Conservation (phyloP, 2,797 vertebrate species). For the Percopsis omiscomaycus region DNA sequence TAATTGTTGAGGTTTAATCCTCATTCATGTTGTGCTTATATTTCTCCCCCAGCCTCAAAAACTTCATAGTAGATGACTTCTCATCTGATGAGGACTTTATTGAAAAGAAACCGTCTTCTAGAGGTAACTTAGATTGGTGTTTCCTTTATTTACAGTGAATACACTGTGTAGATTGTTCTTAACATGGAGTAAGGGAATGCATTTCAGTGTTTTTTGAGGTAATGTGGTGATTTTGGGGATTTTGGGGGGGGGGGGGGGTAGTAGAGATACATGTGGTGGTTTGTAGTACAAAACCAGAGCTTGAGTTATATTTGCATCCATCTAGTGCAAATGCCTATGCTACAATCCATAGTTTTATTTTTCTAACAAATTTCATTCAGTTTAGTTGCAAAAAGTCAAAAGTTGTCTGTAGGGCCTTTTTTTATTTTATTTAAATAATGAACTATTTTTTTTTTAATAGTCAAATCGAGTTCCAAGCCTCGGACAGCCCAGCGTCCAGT, state of each 20-base stretch:
- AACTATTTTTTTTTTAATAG: constrained; percentile 41
- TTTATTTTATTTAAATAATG: not conserved
- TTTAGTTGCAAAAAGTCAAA: no score
- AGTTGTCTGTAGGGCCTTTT: not conserved
- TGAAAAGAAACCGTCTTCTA: constrained; percentile 54
- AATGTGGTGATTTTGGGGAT: not conserved
- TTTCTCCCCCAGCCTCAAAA: constrained; percentile 65
- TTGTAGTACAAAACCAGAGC: no score
- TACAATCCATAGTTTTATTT: no score
- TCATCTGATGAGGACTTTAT: constrained; percentile 79
- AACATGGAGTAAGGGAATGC: no score
- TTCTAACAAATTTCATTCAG: no score
- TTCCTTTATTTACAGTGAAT: not conserved
- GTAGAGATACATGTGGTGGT: no score
- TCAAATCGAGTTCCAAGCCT: constrained; percentile 49
- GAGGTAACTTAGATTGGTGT: constrained; percentile 55
- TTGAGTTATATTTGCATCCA: no score
- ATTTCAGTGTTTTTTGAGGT: not conserved
- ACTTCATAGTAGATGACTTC: constrained; percentile 71
- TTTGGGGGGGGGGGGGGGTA: not conserved
- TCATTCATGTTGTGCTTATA: not conserved
- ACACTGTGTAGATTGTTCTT: no score
- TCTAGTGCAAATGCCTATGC: no score
- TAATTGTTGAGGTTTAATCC: not conserved
- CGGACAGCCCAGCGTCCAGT: constrained; percentile 33